A percentile compares a stretch with the other conserved stretches of the same genome.
Conservation (phyloP, 1,140 invertebrate species). For the Megalonaias nervosa region DNA sequence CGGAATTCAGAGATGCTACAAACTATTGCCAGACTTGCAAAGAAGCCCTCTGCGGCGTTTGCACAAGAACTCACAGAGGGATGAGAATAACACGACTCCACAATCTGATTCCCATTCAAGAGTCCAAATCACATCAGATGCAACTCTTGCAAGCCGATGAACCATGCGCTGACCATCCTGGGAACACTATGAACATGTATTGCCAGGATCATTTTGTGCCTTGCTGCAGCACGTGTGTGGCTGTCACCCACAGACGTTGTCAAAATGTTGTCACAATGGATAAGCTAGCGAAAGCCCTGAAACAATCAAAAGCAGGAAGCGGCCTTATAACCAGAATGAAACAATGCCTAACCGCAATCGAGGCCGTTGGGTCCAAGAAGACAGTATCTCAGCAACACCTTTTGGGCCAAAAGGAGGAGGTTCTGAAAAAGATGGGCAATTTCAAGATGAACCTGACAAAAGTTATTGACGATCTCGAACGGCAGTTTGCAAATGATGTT, state of each 20-base stretch:
- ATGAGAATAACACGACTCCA: slow-evolving; percentile 28
- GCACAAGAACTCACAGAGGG: slow-evolving; percentile 24
- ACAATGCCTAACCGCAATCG: slow-evolving; percentile 24
- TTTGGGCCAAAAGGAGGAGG: slow-evolving; percentile 21
- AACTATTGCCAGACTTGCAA: slow-evolving; percentile 29
- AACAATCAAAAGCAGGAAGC: slow-evolving; percentile 15
- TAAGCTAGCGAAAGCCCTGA: slow-evolving; percentile 18
- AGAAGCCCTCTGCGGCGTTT: slow-evolving; percentile 19
- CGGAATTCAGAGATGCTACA: slow-evolving; percentile 12
- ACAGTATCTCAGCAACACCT: slow-evolving; percentile 8
- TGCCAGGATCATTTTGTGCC: slow-evolving; percentile 22
- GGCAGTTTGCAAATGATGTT: background rate
- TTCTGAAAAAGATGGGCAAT: slow-evolving; percentile 29
- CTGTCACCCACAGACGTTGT: slow-evolving; percentile 22
- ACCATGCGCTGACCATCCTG: slow-evolving; percentile 16
- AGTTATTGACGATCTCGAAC: slow-evolving; percentile 31
- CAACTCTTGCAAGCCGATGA: slow-evolving; percentile 22
- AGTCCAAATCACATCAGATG: slow-evolving; percentile 14
- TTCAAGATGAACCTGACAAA: slow-evolving; percentile 26
- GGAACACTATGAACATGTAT: slow-evolving; percentile 22
- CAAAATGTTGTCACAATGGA: slow-evolving; percentile 24
- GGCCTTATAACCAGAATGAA: slow-evolving; percentile 12
- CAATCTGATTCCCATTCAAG: slow-evolving; percentile 20
- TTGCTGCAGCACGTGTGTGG: slow-evolving; percentile 23
- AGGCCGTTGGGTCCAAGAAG: slow-evolving; percentile 20